Base-by-base conservation (phyloP, 2,113 vertebrate genomes). In the Ranitomeya imitator region DNA sequence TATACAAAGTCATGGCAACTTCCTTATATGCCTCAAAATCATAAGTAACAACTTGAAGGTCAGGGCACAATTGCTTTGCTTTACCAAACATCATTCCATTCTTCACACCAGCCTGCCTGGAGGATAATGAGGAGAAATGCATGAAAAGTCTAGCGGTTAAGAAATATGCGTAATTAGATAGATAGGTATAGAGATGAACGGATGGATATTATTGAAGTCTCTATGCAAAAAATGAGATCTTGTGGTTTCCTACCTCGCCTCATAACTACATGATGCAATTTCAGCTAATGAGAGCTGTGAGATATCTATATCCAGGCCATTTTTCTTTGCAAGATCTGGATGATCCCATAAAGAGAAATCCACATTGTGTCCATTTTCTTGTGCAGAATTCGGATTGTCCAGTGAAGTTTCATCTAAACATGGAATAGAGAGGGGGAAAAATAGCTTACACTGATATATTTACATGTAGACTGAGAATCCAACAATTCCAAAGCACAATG, bases 1-100 rank as follows among this genome's bases (percentile, higher is more conserved):
- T 97, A 88, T 99, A 99, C 94, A 99, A 92, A 21, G 92, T 95
- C 89, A 94, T 94, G 61, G 98, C 96, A 90, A 99, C 98, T 90
- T 98, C 96, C 92, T 97, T 99, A 92, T 98, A 99, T 0, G 97
- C 96, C 21, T 97, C 94, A 92, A 99, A 99, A 91, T 99, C 97
- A 81, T 99, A 99, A 0, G 96, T 94, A 78, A 99, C 97, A 11
- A 97, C 95, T 90, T 98, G 96, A 87, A 99, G 94, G 61, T 91
- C 93, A 59, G 98, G 98, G 91, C 98, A 99, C 21, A 99, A 90
- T 89, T 96, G 96, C 90, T 99, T 99, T 16, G 98, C 98, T 90
- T 97, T 95, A 73, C 98, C 98, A 91, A 99, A 99, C 94, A 96
- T 98, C 98, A 99, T 99, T 83, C 98, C 98, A 15, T 99, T 99